Evolutionary conservation across 2,888 invertebrate genomes (phyloP).

Genomic region (Cosmopolites sordidus): DNA sequence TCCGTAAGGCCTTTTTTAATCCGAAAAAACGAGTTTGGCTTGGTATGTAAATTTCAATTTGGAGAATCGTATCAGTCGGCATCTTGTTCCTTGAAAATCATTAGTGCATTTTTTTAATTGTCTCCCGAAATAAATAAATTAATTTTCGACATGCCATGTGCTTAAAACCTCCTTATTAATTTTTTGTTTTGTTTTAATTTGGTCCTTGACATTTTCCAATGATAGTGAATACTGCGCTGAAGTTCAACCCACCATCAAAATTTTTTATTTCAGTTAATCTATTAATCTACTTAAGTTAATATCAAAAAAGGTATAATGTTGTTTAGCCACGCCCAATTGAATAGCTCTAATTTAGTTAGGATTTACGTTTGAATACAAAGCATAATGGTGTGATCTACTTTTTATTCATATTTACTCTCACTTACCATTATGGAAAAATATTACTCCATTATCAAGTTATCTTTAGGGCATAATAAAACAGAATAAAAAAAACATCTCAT

Average conservation of each 20-base stretch:
- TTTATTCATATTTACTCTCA: too few species aligned
- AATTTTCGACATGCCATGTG: slow-evolving; percentile 12
- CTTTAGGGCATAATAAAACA: too few species aligned
- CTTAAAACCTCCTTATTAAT: background rate
- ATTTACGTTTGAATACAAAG: too few species aligned
- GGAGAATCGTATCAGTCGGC: background rate
- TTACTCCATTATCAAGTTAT: too few species aligned
- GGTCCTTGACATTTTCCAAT: slow-evolving; percentile 20
- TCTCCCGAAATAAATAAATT: background rate
- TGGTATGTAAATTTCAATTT: slow-evolving; percentile 9
- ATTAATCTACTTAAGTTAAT: slow-evolving; percentile 13
- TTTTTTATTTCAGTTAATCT: slow-evolving; percentile 4
- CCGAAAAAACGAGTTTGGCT: slow-evolving; percentile 1
- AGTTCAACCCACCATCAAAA: slow-evolving; percentile 7
- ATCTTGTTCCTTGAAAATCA: too few species aligned
- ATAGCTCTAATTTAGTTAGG: background rate
- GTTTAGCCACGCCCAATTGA: slow-evolving; percentile 9
- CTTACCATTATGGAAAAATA: too few species aligned
- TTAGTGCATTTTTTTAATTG: too few species aligned
- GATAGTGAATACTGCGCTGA: slow-evolving; percentile 5
- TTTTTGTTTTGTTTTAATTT: slow-evolving; percentile 10
- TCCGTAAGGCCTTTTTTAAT: too few species aligned
- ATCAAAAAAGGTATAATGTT: slow-evolving; percentile 7
- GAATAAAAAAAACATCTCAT: too few species aligned
- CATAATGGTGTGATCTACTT: too few species aligned